These are phyloP conservation scores for Helarctos malayanus DNA, from an alignment of 2,797 vertebrate genomes.

Conservation along the genomic window DNA sequence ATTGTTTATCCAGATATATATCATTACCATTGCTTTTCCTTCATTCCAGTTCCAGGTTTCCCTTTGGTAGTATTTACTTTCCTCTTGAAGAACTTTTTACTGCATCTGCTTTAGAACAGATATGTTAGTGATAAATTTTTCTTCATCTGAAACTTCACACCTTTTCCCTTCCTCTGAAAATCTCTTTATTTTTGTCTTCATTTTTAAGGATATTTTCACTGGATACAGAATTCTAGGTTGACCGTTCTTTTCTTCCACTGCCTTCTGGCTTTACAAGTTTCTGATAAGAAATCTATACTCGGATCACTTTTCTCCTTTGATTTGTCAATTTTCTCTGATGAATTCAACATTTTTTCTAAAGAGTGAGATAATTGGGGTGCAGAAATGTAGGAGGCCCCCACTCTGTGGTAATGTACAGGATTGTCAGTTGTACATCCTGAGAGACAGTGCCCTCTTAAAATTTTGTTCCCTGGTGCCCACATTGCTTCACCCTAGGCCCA, in stretches of 20 bases:
- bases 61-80: background rate
- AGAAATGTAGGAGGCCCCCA: background rate
- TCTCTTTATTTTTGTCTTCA: background rate
- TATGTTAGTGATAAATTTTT: background rate
- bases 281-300: conserved; percentile 46
- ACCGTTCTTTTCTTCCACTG: background rate
- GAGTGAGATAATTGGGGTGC: too few relatives aligned
- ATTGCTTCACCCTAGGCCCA: background rate
- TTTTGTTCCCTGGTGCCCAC: background rate
- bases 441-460: background rate
- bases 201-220: background rate
- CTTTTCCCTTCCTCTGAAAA: background rate
- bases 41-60: background rate
- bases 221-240: background rate
- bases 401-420: background rate
- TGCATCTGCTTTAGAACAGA: background rate
- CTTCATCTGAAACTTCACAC: background rate
- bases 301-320: background rate
- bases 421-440: background rate
- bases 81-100: background rate
- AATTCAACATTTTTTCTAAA: background rate
- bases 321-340: background rate
- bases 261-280: conserved; percentile 6
- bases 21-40: background rate
- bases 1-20: background rate